Evolutionary conservation across 23 tunicate genomes (phyloP), one percentile per base, ranked within the genome.

Genomic region (Corella eumyota): DNA sequence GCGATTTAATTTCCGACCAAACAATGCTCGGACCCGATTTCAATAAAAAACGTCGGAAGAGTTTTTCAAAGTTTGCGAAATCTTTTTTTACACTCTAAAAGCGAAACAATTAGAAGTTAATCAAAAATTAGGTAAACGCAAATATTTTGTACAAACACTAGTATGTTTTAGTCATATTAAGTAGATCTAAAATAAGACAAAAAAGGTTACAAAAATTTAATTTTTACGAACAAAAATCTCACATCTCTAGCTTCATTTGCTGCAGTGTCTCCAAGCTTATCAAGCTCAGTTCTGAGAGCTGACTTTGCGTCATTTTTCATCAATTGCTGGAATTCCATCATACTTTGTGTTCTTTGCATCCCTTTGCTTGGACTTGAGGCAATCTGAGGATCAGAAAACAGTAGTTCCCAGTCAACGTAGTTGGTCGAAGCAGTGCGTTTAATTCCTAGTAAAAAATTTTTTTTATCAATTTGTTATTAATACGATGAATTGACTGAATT

Each of bases 251-350:
- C 58, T 30, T 50, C 67, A 36, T 58, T 48, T 19, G 45, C 48
- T 4, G 92, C 94, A 2, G 93, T 70, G n/a, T 50, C 46, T 19
- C 49, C 75, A 7, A 92, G 67, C 7, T 63, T 54, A 20, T 92
- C 81, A 19, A 92, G 62, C 45, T 92, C 99, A 45, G 6, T 13
- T 20, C 69, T 67, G n/a, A 92, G 68, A 1, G 94, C 94, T 21
- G 87, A 62, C 66, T 79, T 84, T 26, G 99, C 99, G 48, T 92
- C 99, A 60, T 73, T 86, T 58, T 78, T 83, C 99, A 92, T 92
- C 62, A 92, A 50, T 48, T 92, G 96, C 52, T 92, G 94, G 51
- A 92, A 92, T 60, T 83, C 99, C 76, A 83, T 64, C 31, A 86
- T 60, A 57, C 95, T 86, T 59, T 62, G 86, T 31, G 86, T 67